A percentile compares a stretch with the other conserved stretches of the same genome.
Evolutionary conservation across 2,888 invertebrate genomes (phyloP).

Genomic region (Cataglyphis livida): DNA sequence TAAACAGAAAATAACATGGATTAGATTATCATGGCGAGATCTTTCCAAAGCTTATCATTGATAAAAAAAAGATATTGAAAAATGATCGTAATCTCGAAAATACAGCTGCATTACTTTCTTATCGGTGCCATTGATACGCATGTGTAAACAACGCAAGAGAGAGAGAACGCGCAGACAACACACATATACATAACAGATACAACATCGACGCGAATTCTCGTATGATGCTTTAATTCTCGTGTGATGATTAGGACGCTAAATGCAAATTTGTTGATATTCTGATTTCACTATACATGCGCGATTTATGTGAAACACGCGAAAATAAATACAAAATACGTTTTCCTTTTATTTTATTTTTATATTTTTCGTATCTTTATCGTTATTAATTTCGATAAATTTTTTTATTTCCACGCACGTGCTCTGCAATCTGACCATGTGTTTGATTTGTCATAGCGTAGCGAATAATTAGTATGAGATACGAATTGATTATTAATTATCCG

Average conservation of each 20-base stretch:
- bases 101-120: neutral
- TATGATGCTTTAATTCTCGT: neutral
- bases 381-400: conserved; percentile 9
- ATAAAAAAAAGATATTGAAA: neutral
- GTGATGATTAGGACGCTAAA: neutral
- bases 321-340: neutral
- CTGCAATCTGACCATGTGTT: conserved; percentile 6
- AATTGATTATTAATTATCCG: conserved; percentile 28
- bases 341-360: neutral
- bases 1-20: neutral
- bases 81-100: neutral
- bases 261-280: conserved; percentile 9
- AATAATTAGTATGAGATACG: conserved; percentile 1
- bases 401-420: neutral
- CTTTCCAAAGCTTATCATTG: neutral
- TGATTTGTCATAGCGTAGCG: neutral
- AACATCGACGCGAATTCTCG: neutral
- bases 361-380: neutral
- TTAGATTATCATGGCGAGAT: neutral
- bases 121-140: neutral
- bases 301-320: neutral
- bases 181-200: neutral
- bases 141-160: neutral
- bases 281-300: neutral
- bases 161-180: neutral